Base-by-base conservation (phyloP, 2,888 invertebrate species). In the Cerastoderma edule region DNA sequence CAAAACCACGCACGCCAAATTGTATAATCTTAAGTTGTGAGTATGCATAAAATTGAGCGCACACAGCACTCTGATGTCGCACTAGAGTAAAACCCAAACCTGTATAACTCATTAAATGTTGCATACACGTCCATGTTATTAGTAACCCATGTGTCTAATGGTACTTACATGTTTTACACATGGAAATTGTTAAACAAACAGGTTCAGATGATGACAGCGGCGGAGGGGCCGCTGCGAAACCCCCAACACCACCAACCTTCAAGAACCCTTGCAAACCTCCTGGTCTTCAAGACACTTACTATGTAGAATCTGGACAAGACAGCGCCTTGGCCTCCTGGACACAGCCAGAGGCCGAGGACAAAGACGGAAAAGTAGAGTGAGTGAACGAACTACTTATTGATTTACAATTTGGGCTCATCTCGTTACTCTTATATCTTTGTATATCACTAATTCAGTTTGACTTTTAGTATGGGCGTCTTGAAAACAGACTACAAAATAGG, bases 231-330 rank as follows among this genome's bases (percentile, higher is more conserved):
- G 63, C 24, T 22, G 4, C 2, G 19, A 2, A 6, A 5, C 19
- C 39, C 16, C 4, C 30, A 1, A 56, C 28, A 32, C 72, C 72
- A 6, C 72, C 72, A 16, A 33, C 16, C 6, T 72, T 72, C 28
- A 6, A 2, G 6, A 19, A 27, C 8, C 48, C 50, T 10, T 72
- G 72, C 22, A 72, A 24, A 35, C 72, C 72, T 6, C 6, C 16
- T 8, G 60, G 50, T 19, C 8, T 72, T 22, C 27, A 27, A 32
- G 30, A 35, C 28, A 50, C 35, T 28, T 67, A 60, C 35, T 35
- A 35, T 28, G 57, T 66, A 4, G 35, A 24, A 5, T 27, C 72
- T 19, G 66, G 67, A 10, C 56, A 67, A 10, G 50, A 1, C 3
- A 48, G 48, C 16, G 28, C 60, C 1, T n/a, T 10, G 13, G 48